A percentile compares a stretch with the other conserved stretches of the same genome.
Conservation (phyloP, 2,888 invertebrate genomes). For the Cryptus armator region DNA sequence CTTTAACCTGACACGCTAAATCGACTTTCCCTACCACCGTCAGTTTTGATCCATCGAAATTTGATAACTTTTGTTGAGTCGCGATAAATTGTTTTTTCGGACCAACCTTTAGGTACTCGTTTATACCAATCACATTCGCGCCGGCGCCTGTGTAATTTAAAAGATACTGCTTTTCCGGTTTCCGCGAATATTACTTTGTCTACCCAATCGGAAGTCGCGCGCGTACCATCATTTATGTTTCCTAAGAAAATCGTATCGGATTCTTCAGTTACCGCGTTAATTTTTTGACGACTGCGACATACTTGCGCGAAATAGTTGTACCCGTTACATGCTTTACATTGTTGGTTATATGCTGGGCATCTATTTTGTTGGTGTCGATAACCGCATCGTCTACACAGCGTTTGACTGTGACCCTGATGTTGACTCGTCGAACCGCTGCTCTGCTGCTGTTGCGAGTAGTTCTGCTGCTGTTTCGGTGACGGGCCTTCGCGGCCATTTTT, state of each 20-base stretch:
- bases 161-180: slow-evolving; percentile 12
- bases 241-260: background rate
- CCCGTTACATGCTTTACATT: background rate
- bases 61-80: background rate
- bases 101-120: background rate
- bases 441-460: background rate
- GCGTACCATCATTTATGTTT: background rate
- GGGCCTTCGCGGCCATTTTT: slow-evolving; percentile 2
- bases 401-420: background rate
- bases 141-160: slow-evolving; percentile 43
- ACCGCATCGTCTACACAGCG: background rate
- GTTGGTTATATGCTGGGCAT: background rate
- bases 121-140: slow-evolving; percentile 32
- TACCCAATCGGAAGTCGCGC: background rate
- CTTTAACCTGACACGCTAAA: slow-evolving; percentile 11
- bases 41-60: slow-evolving; percentile 30
- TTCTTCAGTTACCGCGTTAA: background rate
- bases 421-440: background rate
- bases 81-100: background rate
- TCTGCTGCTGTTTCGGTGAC: slow-evolving; percentile 10
- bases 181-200: slow-evolving; percentile 22
- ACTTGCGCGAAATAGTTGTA: background rate
- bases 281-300: background rate
- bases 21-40: slow-evolving; percentile 22
- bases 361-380: background rate